Evolutionary conservation across 2,113 vertebrate genomes (phyloP).

Genomic region (Corydoras sp.): DNA sequence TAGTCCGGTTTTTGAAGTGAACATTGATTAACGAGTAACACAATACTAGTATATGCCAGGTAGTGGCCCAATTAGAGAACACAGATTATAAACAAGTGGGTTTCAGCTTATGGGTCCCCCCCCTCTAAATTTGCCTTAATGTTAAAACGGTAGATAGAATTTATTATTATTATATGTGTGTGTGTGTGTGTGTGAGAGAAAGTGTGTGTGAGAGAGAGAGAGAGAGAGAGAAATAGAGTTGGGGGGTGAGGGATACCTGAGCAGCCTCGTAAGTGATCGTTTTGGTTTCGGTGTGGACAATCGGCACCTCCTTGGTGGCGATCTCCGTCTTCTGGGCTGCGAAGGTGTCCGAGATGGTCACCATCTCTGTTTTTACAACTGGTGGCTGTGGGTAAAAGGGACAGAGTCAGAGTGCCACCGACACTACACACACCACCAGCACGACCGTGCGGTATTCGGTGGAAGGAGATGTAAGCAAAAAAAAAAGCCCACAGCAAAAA

Average conservation of each 20-base stretch:
- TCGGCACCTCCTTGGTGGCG: constrained; percentile 96
- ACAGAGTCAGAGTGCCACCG: constrained; percentile 55
- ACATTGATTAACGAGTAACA: no score
- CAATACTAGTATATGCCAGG: no score
- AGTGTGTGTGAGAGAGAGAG: not conserved
- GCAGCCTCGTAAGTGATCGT: constrained; percentile 98
- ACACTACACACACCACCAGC: constrained; percentile 8
- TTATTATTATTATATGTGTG: not conserved
- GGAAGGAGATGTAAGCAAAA: not conserved
- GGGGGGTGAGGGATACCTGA: constrained; percentile 70
- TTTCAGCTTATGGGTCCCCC: no score
- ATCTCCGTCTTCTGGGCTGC: constrained; percentile 94
- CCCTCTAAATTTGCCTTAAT: no score
- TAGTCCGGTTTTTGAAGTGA: no score
- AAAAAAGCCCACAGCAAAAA: not conserved
- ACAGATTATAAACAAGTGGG: no score
- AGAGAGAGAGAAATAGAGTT: not conserved
- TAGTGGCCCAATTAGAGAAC: no score
- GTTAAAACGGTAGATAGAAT: no score
- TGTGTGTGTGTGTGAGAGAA: not conserved
- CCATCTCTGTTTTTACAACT: constrained; percentile 99
- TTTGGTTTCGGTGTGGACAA: constrained; percentile 99
- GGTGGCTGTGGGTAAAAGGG: constrained; percentile 79
- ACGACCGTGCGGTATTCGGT: not conserved
- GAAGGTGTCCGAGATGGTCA: constrained; percentile 94